These are phyloP conservation scores for Hippocampus mohnikei DNA, from an alignment of 2,113 vertebrate species.

Conservation along the genomic window DNA sequence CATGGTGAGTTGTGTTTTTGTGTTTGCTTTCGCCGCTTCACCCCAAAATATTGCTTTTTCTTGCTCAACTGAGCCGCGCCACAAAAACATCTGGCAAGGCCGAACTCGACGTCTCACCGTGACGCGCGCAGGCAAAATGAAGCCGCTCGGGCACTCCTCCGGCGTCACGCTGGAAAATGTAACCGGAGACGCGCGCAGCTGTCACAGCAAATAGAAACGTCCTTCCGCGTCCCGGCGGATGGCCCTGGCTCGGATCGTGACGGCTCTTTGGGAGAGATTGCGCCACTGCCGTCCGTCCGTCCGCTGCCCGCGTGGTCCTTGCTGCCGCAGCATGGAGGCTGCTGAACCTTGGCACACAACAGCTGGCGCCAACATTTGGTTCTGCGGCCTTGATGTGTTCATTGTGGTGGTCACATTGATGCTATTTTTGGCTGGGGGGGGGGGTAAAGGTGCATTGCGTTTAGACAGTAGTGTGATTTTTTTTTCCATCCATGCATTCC, in stretches of 20 bases:
- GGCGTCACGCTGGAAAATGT: slow-evolving; percentile 64
- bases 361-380: slow-evolving; percentile 12
- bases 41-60: not conserved
- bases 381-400: not conserved
- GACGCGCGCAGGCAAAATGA: slow-evolving; percentile 44
- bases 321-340: not conserved
- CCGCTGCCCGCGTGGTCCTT: slow-evolving; percentile 11
- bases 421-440: slow-evolving; percentile 6
- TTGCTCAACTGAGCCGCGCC: not conserved
- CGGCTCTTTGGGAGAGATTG: not conserved
- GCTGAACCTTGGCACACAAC: slow-evolving; percentile 22
- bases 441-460: not conserved
- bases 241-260: not conserved
- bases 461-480: not conserved
- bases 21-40: not conserved
- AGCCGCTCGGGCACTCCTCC: slow-evolving; percentile 43
- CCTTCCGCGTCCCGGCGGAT: slow-evolving; percentile 22
- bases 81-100: not conserved
- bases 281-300: not conserved
- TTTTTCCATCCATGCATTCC: not conserved
- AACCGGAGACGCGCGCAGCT: slow-evolving; percentile 60
- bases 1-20: not conserved
- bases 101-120: slow-evolving; percentile 22
- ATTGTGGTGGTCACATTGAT: slow-evolving; percentile 3
- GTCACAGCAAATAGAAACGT: slow-evolving; percentile 41